phyloP scores from a whole-genome alignment of 2,797 vertebrate genomes.

The Pangasius krempfi region DNA sequence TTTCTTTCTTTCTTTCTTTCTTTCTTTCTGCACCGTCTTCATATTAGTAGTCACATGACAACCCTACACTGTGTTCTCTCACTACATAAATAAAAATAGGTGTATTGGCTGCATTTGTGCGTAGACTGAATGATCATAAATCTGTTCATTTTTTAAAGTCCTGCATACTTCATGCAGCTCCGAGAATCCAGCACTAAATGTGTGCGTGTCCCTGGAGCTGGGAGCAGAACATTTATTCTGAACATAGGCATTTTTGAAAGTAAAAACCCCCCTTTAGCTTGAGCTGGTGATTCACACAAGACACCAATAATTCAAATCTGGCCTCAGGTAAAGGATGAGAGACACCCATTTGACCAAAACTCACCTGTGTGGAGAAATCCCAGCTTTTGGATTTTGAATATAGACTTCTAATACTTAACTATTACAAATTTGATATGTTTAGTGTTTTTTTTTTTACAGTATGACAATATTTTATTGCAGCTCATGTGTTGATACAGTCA shows the following conservation, averaged over 20 bases:
- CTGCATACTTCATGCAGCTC: not conserved
- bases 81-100: not conserved
- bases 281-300: not conserved
- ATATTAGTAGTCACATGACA: not conserved
- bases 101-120: not conserved
- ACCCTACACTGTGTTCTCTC: not conserved
- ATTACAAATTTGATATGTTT: not conserved
- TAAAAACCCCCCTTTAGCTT: not conserved
- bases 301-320: not conserved
- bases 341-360: not conserved
- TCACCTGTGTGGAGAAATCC: not conserved
- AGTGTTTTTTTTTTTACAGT: not conserved
- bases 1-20: not conserved
- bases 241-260: not conserved
- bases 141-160: not conserved
- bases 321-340: constrained; percentile 8
- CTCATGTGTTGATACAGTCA: not conserved
- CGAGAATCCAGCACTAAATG: not conserved
- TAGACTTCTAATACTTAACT: too few species aligned
- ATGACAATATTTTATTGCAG: not conserved
- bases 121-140: too few species aligned
- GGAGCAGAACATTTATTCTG: not conserved
- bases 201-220: not conserved
- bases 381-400: not conserved
- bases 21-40: not conserved